These are phyloP conservation scores for Orthonevra nobilis DNA, from an alignment of 2,888 invertebrate genomes.

Conservation along the genomic window DNA sequence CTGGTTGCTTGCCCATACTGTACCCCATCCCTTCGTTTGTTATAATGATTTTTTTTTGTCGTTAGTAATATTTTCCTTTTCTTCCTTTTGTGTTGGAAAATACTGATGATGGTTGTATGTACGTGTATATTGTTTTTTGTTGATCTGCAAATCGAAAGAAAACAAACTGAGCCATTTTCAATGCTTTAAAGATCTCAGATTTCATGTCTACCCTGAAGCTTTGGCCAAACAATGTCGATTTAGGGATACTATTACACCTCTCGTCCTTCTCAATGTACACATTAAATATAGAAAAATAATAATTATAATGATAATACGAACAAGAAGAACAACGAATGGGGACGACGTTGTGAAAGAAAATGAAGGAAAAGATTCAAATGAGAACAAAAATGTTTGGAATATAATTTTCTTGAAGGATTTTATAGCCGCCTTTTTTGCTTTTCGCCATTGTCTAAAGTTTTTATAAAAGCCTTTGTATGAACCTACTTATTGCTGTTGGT, in stretches of 20 bases:
- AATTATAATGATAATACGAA: constrained; percentile 35
- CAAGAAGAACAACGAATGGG: constrained; percentile 18
- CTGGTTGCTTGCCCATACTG: not conserved
- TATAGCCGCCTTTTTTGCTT: constrained; percentile 60
- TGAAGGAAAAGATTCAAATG: constrained; percentile 3
- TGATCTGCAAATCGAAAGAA: constrained; percentile 38
- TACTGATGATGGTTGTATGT: constrained; percentile 5
- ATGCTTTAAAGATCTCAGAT: constrained; percentile 19
- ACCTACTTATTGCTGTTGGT: constrained; percentile 4
- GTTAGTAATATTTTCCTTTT: constrained; percentile 15
- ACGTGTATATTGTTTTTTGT: constrained; percentile 3
- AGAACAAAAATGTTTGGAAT: constrained; percentile 41
- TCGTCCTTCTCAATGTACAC: not conserved
- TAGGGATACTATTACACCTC: constrained; percentile 23
- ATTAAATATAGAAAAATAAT: constrained; percentile 32
- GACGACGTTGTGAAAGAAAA: not conserved
- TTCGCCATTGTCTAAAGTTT: constrained; percentile 56
- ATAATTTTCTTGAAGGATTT: constrained; percentile 43
- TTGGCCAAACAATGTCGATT: constrained; percentile 11
- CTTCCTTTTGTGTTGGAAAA: not conserved
- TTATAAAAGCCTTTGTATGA: constrained; percentile 56
- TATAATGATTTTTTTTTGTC: too few species aligned
- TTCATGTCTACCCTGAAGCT: not conserved
- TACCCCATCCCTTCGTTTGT: not conserved
- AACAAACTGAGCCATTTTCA: constrained; percentile 21